Evolutionary conservation across 2,888 invertebrate species (phyloP).

Genomic region (Polydrusus tereticollis): DNA sequence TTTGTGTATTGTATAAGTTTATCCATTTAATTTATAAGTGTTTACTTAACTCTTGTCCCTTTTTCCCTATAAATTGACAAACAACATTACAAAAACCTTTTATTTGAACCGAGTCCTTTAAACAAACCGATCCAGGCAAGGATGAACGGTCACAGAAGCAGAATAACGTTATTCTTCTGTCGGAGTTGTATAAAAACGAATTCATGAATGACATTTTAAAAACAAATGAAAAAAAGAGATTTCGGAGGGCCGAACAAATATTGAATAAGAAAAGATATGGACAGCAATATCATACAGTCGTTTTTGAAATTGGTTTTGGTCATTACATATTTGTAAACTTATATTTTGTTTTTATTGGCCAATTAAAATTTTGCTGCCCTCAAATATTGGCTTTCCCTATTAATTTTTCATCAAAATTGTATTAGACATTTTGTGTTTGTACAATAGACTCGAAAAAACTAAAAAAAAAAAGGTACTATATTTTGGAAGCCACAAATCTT

Average conservation of each 20-base stretch:
- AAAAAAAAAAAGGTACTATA: too few species aligned
- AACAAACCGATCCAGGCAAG: not conserved
- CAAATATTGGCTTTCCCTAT: too few species aligned
- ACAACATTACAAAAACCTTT: constrained; percentile 11
- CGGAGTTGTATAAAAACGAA: not conserved
- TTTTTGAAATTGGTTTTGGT: too few species aligned
- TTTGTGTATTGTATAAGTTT: too few species aligned
- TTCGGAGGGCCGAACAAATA: not conserved
- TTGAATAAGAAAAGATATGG: not conserved
- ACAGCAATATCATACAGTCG: not conserved
- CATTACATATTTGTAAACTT: not conserved
- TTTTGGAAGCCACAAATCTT: too few species aligned
- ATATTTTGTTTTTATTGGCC: not conserved
- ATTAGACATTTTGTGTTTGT: too few species aligned
- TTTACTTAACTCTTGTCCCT: constrained; percentile 1
- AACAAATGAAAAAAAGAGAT: not conserved
- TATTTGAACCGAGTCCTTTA: constrained; percentile 2
- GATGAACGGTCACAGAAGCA: not conserved
- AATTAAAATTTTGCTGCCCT: too few species aligned
- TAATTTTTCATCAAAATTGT: too few species aligned
- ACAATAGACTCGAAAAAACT: too few species aligned
- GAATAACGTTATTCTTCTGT: not conserved
- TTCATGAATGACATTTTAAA: not conserved
- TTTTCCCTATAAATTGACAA: not conserved
- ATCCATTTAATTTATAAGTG: too few species aligned